Evolutionary conservation across 1,140 invertebrate species (phyloP).

Genomic region (Paraescarpia echinospica): DNA sequence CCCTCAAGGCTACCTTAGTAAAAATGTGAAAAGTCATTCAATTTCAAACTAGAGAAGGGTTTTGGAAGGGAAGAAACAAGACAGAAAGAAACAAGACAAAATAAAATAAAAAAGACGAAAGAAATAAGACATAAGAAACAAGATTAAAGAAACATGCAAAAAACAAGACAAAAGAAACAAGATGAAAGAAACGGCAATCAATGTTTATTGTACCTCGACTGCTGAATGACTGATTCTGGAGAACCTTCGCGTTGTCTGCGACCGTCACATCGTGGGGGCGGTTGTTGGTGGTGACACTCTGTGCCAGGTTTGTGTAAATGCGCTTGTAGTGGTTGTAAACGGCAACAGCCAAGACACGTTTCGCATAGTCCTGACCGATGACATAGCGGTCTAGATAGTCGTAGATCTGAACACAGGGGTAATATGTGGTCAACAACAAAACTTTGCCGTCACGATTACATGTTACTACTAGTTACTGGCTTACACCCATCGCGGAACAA

Average conservation of each 20-base stretch:
- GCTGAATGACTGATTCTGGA: slow-evolving; percentile 19
- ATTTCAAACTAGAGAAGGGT: not conserved
- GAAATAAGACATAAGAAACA: too few relatives aligned
- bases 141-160: too few relatives aligned
- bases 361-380: slow-evolving; percentile 97
- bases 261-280: not conserved
- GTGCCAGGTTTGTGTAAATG: slow-evolving; percentile 90
- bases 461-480: too few relatives aligned
- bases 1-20: not conserved
- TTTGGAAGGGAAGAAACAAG: too few relatives aligned
- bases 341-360: slow-evolving; percentile 97
- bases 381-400: slow-evolving; percentile 95
- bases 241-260: not conserved
- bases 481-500: too few relatives aligned
- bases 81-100: too few relatives aligned
- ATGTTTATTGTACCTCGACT: not conserved
- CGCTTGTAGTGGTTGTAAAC: slow-evolving; percentile 99
- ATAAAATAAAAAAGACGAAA: too few relatives aligned
- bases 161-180: too few relatives aligned
- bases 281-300: slow-evolving; percentile 34
- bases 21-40: not conserved
- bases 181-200: not conserved
- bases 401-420: slow-evolving; percentile 72
- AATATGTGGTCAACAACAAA: not conserved
- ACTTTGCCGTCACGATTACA: not conserved